A percentile compares a stretch with the other conserved stretches of the same genome.
Evolutionary conservation across 2,797 vertebrate species (phyloP).

Genomic region (Falco biarmicus): DNA sequence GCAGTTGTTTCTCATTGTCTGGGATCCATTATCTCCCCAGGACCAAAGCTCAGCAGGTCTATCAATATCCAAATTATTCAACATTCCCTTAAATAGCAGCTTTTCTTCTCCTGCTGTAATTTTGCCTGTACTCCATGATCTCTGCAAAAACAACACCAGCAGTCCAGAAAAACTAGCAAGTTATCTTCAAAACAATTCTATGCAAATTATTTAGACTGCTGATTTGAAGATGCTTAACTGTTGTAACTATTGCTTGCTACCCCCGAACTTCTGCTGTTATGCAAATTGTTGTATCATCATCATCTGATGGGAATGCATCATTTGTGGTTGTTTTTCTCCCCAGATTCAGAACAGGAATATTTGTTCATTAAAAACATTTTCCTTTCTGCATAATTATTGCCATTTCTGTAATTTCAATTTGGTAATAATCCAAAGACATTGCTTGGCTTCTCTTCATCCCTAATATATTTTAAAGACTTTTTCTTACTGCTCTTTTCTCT

Average conservation of each 20-base stretch:
- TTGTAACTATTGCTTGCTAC: not conserved
- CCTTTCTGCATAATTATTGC: constrained; percentile 40
- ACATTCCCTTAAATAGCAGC: not conserved
- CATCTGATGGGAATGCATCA: constrained; percentile 5
- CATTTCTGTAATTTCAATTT: constrained; percentile 45
- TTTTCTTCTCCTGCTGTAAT: not conserved
- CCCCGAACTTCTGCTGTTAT: constrained; percentile 7
- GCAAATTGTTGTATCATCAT: constrained; percentile 23
- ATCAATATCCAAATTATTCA: not conserved
- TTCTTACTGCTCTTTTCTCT: not conserved
- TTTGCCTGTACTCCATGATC: not conserved
- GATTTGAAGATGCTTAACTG: not conserved
- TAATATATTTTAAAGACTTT: constrained; percentile 23
- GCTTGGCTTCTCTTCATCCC: constrained; percentile 8
- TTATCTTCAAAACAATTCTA: not conserved
- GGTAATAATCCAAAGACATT: constrained; percentile 17
- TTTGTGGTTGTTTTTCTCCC: constrained; percentile 19
- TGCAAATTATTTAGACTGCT: constrained; percentile 3
- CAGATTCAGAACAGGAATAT: constrained; percentile 18
- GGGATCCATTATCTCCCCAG: constrained; percentile 11
- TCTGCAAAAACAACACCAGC: not conserved
- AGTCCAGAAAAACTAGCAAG: not conserved
- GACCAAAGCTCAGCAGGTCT: not conserved
- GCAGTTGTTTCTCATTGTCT: not conserved
- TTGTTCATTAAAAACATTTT: constrained; percentile 47